Conservation (phyloP, 2,797 vertebrate species). For the Neomorphus geoffroyi region DNA sequence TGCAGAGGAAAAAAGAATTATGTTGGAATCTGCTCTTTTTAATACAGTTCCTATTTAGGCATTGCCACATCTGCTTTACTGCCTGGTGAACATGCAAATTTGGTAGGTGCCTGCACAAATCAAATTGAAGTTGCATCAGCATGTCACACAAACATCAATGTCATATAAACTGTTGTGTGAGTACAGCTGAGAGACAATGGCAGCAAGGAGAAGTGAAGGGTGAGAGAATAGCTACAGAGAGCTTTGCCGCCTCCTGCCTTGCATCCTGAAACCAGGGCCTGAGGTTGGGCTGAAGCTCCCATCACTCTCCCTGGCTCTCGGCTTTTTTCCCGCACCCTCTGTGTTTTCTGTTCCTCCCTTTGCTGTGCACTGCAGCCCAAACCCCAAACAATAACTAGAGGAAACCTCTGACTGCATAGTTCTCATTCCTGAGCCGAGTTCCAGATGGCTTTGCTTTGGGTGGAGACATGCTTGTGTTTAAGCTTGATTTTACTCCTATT, state of each 20-base stretch:
- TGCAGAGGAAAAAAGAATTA: neutral
- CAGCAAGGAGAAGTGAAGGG: neutral
- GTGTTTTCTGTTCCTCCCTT: slow-evolving; percentile 25
- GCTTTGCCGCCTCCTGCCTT: neutral
- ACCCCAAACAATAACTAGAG: slow-evolving; percentile 57
- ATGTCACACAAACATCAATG: fast-evolving
- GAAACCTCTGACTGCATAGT: slow-evolving; percentile 64
- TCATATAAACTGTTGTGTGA: neutral
- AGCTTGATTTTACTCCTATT: neutral
- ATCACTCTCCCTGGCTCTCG: neutral
- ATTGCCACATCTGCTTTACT: neutral
- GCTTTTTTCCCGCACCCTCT: neutral
- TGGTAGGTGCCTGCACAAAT: neutral
- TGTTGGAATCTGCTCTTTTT: neutral
- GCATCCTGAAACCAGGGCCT: neutral
- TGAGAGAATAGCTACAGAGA: neutral
- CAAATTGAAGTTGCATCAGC: fast-evolving
- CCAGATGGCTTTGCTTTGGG: slow-evolving; percentile 54
- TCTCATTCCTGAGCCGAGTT: slow-evolving; percentile 62
- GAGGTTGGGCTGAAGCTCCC: neutral
- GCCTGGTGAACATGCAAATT: fast-evolving
- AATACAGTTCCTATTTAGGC: neutral
- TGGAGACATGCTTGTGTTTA: neutral
- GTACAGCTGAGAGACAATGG: neutral
- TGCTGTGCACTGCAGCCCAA: slow-evolving; percentile 2